Evolutionary conservation across 2,113 vertebrate genomes (phyloP), one percentile per base, ranked within the genome.

Genomic region (Papio anubis): DNA sequence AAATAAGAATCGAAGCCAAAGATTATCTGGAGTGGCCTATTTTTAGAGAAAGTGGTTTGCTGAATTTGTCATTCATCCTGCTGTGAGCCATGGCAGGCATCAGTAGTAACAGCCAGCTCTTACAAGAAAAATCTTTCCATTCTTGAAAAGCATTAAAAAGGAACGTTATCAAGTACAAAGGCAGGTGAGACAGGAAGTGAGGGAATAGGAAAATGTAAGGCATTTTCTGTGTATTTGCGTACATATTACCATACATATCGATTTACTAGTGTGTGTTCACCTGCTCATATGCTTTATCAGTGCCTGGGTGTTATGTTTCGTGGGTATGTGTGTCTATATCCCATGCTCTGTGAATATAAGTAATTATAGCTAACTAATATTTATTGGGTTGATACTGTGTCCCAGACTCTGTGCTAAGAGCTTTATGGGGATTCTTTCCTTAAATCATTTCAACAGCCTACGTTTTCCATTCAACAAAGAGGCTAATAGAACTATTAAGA

Each of bases 21-120:
- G 96, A 95, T 96, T 88, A 81, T 88, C 35, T 40, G 1, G 38
- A 70, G 38, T 55, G 80, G 70, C 84, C 97, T 97, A 96, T 97
- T 97, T 98, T 96, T 97, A 96, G 94, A 92, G 92, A 88, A 95
- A 84, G 85, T 73, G 90, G 90, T 92, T 97, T 93, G n/a, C 94
- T 68, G 66, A 93, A 82, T 96, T 86, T 93, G 72, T 84, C 92
- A 90, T 84, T 97, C 97, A 90, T 95, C 92, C 48, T 87, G 52
- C 94, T 50, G 8, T 87, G 92, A 97, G 73, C 81, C 80, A 38
- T 55, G 61, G 83, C 64, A 90, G 86, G 48, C 93, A 66, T 52
- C 30, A 1, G 50, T 40, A 79, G 83, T 66, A 93, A 78, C 52
- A 96, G 83, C 48, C 40, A 94, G 70, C 35, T 78, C 64, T 96